Base-by-base conservation (phyloP, 2,113 vertebrate genomes). In the Alethe castanea region DNA sequence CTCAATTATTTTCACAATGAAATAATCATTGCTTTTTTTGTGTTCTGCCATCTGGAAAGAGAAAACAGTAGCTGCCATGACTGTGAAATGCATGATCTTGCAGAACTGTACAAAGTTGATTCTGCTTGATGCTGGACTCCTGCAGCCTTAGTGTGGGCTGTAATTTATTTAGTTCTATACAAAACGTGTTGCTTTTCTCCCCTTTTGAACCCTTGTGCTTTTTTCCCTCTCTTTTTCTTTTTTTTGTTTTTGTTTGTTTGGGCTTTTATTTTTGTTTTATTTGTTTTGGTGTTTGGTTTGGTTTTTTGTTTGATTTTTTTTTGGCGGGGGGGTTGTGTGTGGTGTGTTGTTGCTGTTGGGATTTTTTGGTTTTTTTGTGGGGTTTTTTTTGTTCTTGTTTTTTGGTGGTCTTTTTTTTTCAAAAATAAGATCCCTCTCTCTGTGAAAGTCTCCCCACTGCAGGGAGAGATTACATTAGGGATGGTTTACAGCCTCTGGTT, bases 1-100 rank as follows among this genome's bases (percentile, higher is more conserved):
- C 83, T 91, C 66, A 84, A 53, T 95, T 89, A 81, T 91, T 94
- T 89, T 76, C 70, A 60, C 36, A 64, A 53, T 72, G 44, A 92
- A 94, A 82, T 72, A 81, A 81, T 48, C 31, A 25, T n/a, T 57
- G 20, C 13, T 47, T 78, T 83, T 79, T 79, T 81, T 66, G 16
- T 65, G 19, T 92, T 71, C 64, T 81, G 61, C 61, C 48, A 29
- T 88, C 69, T 89, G 81, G 72, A 84, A 86, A 89, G 65, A 78
- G 59, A 83, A 86, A 64, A 73, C 12, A 6, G 53, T 28, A 47
- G 42, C 70, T 67, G 44, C 40, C 24, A 28, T 33, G 48, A 19
- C 48, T 54, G 36, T 22, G n/a, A 74, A 78, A 47, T 47, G 14
- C 14, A 38, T 25, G 50, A 22, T 64, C 71, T 59, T 83, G 60